A percentile compares a stretch with the other conserved stretches of the same genome.
phyloP scores from a whole-genome alignment of 2,113 vertebrate species.

The Alligator sinensis region DNA sequence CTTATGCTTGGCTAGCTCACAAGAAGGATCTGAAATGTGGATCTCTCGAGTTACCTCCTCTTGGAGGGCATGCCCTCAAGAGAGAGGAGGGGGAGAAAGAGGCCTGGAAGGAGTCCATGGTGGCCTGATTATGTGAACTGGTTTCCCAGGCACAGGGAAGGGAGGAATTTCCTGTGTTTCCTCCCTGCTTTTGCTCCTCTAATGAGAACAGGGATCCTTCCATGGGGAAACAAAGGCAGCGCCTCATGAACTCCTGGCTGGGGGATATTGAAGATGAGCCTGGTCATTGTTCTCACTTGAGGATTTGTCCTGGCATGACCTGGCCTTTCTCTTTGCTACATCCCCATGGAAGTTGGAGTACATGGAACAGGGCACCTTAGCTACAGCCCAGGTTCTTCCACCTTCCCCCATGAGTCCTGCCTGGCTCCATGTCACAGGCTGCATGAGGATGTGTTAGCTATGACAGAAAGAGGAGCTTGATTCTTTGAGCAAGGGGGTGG shows the following conservation, averaged over 20 bases:
- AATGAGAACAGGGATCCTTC: conserved; percentile 37
- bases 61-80: neutral
- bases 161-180: neutral
- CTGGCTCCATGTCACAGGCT: neutral
- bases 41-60: neutral
- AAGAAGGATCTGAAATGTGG: neutral
- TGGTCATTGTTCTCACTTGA: conserved; percentile 16
- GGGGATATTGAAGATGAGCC: conserved; percentile 45
- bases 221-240: neutral
- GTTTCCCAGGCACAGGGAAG: neutral
- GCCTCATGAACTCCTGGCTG: conserved; percentile 43
- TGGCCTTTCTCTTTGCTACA: neutral
- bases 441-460: neutral
- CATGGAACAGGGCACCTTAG: neutral
- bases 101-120: neutral
- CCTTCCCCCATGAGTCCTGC: neutral
- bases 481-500: accelerated
- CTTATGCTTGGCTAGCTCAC: neutral
- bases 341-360: neutral
- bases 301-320: neutral
- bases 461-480: neutral
- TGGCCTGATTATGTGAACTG: neutral
- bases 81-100: neutral
- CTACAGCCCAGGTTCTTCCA: accelerated
- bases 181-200: neutral